Base-by-base conservation (phyloP, 2,797 vertebrate genomes). In the Austrolebias charrua region DNA sequence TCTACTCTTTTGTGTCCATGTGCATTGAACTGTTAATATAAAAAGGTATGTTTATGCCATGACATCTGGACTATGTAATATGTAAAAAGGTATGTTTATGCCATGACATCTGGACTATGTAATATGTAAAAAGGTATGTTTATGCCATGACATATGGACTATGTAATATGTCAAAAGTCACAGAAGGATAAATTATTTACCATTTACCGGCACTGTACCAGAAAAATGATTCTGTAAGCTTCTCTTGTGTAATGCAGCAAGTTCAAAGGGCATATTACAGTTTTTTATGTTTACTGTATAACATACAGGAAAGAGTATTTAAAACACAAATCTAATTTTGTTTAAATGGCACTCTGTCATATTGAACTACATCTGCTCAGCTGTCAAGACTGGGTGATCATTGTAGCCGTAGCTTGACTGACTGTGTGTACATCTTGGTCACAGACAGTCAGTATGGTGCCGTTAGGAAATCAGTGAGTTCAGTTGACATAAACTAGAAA, bases 401-500 rank as follows among this genome's bases (percentile, higher is more conserved):
- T 28, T 44, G 52, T 66, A 60, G 50, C 10, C 31, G 18, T 14
- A 12, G 31, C 48, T 24, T 65, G 20, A 69, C 51, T 28, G n/a
- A 47, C 24, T 50, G 31, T 45, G 43, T 46, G 44, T 58, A 31
- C 20, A 29, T 64, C 29, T 51, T 69, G 48, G 68, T 74, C 38
- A 60, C 14, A 3, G 57, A 38, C 46, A 28, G 4, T 65, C 42
- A 44, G 50, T 19, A 46, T 24, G 47, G 24, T 48, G 31, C 53
- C 54, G 11, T 28, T 42, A 11, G 55, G 42, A 71, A 44, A 65
- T 69, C 65, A 66, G 58, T 16, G n/a, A 82, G 58, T 60, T 73
- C 48, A 82, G 67, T 60, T 73, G 53, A 76, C 62, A 48, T 71
- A 67, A 51, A 72, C 54, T 63, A 40, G 50, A 55, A 69, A 19